Evolutionary conservation across 2,888 invertebrate genomes (phyloP).

Genomic region (Parnassius apollo): DNA sequence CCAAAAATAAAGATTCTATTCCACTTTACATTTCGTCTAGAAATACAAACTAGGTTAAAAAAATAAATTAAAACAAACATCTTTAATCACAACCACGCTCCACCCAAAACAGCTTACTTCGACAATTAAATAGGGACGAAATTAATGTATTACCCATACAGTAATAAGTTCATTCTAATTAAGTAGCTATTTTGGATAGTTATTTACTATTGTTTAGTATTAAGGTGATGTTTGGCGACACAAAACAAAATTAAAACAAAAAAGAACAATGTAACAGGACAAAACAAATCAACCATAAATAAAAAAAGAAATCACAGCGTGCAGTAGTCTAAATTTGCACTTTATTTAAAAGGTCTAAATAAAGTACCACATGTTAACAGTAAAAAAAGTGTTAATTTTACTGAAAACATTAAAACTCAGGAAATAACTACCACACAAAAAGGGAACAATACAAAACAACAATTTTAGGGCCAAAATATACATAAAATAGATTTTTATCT

Average conservation of each 20-base stretch:
- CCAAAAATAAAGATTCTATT: conserved; percentile 35
- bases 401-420: no score
- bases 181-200: conserved; percentile 42
- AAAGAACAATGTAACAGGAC: not conserved
- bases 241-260: conserved; percentile 9
- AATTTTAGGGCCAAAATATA: no score
- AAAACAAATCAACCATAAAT: not conserved
- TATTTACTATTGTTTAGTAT: conserved; percentile 25
- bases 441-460: no score
- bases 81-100: conserved; percentile 50
- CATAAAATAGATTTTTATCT: no score
- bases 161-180: conserved; percentile 18
- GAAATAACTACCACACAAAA: no score
- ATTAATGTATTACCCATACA: conserved; percentile 31
- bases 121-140: conserved; percentile 34
- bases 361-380: no score
- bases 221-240: conserved; percentile 30
- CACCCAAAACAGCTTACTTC: conserved; percentile 41
- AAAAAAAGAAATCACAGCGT: not conserved
- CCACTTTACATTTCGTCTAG: conserved; percentile 31
- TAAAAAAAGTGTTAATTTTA: no score
- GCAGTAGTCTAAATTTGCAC: not conserved
- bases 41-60: conserved; percentile 33
- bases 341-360: no score
- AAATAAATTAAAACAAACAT: conserved; percentile 43